These are phyloP conservation scores for Dendropsophus ebraccatus DNA, from an alignment of 2,113 vertebrate species.

Conservation along the genomic window DNA sequence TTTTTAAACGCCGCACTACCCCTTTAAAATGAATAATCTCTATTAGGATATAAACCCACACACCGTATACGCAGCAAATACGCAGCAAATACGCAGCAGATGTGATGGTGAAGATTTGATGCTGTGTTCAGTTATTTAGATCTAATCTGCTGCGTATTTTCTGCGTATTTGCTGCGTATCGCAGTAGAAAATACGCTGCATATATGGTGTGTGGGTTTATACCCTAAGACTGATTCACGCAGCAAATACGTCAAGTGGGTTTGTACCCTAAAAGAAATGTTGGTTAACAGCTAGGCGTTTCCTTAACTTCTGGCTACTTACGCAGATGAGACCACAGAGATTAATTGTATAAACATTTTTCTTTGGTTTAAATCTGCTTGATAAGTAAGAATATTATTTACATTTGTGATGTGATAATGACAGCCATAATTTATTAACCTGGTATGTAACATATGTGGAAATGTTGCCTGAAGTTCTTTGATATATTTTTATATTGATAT, in stretches of 20 bases:
- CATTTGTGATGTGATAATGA: not conserved
- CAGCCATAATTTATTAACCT: not conserved
- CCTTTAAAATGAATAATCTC: too few relatives aligned
- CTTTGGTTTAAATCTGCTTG: not conserved
- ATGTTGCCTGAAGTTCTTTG: not conserved
- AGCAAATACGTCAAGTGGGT: too few relatives aligned
- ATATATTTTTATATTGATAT: not conserved
- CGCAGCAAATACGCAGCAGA: too few relatives aligned
- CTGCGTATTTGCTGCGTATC: too few relatives aligned
- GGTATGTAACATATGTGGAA: not conserved
- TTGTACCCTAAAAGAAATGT: conserved; percentile 16
- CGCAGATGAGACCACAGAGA: conserved; percentile 31
- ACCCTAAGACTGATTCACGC: too few relatives aligned
- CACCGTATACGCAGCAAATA: too few relatives aligned
- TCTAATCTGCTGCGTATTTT: too few relatives aligned
- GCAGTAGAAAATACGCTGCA: too few relatives aligned
- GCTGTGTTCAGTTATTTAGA: too few relatives aligned
- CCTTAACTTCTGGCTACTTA: not conserved
- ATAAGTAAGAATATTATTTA: not conserved
- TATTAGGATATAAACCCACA: not conserved
- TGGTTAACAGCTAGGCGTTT: not conserved
- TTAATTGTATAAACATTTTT: conserved; percentile 29
- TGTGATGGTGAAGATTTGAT: too few relatives aligned
- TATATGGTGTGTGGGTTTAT: too few relatives aligned
- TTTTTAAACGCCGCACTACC: too few relatives aligned